Evolutionary conservation across 2,888 invertebrate genomes (phyloP).

Genomic region (Luperina nickerlii): DNA sequence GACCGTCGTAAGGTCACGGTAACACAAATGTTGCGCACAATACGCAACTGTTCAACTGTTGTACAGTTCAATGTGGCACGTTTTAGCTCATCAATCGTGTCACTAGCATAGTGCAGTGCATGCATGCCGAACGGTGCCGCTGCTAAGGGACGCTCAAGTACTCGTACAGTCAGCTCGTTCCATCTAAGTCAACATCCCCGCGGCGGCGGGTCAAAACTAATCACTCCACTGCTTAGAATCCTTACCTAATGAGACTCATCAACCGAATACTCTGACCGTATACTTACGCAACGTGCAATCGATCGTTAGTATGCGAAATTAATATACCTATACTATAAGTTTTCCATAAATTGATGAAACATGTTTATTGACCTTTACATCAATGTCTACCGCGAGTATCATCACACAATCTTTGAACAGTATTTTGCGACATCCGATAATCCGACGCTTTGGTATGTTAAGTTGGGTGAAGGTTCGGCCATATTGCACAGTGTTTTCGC

Average conservation of each 20-base stretch:
- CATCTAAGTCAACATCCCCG: not conserved
- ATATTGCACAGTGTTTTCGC: not conserved
- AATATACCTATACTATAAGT: not conserved
- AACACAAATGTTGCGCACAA: not conserved
- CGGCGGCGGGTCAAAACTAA: not conserved
- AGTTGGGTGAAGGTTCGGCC: not conserved
- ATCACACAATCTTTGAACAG: not conserved
- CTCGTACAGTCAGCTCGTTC: not conserved
- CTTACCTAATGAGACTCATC: not conserved
- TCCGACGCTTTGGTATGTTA: not conserved
- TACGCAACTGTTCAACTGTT: not conserved
- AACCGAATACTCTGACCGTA: not conserved
- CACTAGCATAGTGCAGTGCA: too few relatives aligned
- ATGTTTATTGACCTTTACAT: constrained; percentile 6
- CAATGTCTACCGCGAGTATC: not conserved
- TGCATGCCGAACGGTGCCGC: not conserved
- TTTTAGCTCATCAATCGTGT: not conserved
- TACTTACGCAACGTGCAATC: not conserved
- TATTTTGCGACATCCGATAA: not conserved
- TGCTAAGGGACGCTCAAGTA: not conserved
- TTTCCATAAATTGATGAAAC: not conserved
- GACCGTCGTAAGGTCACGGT: not conserved
- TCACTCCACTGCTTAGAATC: too few relatives aligned
- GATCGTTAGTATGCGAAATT: not conserved
- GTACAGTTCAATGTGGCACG: not conserved